phyloP scores from a whole-genome alignment of 1,140 invertebrate species.

The Apolygus lucorum region DNA sequence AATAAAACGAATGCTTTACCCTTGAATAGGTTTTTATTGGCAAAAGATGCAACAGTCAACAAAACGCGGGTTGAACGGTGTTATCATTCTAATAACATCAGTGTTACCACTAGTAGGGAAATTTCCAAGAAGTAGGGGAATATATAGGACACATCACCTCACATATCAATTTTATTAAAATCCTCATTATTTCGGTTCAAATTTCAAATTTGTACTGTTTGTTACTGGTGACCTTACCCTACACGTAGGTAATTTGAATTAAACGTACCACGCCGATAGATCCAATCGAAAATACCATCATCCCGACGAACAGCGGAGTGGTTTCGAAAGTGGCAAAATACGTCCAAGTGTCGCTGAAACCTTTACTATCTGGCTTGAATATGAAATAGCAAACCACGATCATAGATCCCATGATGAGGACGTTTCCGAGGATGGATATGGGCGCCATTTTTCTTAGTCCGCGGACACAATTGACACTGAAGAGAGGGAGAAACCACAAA shows the following conservation, averaged over 20 bases:
- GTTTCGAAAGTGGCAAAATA: background rate
- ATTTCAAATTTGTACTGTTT: background rate
- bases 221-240: background rate
- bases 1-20: no score
- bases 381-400: background rate
- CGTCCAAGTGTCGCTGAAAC: background rate
- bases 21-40: no score
- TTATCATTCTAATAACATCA: no score
- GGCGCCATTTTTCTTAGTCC: background rate
- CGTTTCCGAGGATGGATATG: background rate
- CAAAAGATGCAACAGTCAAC: no score
- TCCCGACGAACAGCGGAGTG: background rate
- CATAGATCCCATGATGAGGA: background rate
- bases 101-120: no score
- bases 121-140: no score
- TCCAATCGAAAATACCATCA: background rate
- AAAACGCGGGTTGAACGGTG: no score
- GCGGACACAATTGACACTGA: background rate
- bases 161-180: no score
- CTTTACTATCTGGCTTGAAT: background rate
- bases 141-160: no score
- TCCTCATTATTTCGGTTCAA: no score
- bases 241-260: no score
- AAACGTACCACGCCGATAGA: background rate
- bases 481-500: background rate